A percentile compares a stretch with the other conserved stretches of the same genome.
These are phyloP conservation scores for Agelas oroides DNA, from an alignment of 37 sponge, comb jelly and placozoan species.

Conservation along the genomic window DNA sequence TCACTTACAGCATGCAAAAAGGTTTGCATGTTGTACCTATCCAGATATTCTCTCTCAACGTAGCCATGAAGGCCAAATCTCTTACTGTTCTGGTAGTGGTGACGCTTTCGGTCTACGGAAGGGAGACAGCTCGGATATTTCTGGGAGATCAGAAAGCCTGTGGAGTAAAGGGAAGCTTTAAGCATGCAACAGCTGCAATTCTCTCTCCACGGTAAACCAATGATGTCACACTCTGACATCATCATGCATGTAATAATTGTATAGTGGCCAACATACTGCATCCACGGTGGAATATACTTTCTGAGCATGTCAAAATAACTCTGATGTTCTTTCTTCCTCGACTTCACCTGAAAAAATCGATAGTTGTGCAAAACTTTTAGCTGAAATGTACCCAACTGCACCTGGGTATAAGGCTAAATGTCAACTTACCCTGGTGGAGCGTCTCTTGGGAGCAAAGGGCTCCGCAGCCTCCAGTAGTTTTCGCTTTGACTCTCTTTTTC, in stretches of 20 bases:
- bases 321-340: constrained; percentile 18
- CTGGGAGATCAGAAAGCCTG: constrained; percentile 21
- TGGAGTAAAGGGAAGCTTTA: background rate
- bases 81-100: too few relatives aligned
- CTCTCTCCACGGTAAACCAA: background rate
- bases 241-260: too few relatives aligned
- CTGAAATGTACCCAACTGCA: too few relatives aligned
- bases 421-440: constrained; percentile 61
- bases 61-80: too few relatives aligned
- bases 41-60: too few relatives aligned
- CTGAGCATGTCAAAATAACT: constrained; percentile 41
- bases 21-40: too few relatives aligned
- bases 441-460: constrained; percentile 61
- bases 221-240: too few relatives aligned
- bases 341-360: constrained; percentile 9
- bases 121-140: constrained; percentile 36
- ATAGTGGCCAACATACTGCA: constrained; percentile 29
- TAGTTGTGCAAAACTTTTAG: too few relatives aligned
- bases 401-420: too few relatives aligned
- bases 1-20: too few relatives aligned
- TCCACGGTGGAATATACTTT: constrained; percentile 52
- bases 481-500: constrained; percentile 57
- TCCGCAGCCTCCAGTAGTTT: constrained; percentile 1
- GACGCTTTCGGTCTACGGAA: constrained; percentile 7
- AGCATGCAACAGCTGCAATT: too few relatives aligned